Conservation (phyloP, 2,113 vertebrate genomes). For the Fregetta grallaria region DNA sequence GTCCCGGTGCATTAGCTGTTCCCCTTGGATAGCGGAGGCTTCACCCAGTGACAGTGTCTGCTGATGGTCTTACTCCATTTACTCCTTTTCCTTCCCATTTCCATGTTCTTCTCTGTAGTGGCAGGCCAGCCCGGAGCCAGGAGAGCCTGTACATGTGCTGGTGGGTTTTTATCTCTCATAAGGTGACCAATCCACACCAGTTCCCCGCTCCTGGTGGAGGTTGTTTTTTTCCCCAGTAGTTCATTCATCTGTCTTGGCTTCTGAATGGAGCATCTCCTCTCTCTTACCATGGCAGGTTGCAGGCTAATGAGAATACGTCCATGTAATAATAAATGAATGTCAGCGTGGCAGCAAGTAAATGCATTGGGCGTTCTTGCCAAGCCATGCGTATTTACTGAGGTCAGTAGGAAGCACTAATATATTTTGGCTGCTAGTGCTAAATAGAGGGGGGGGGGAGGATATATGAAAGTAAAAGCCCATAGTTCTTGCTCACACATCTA, state of each 20-base stretch:
- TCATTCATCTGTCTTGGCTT: background rate
- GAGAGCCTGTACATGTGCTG: background rate
- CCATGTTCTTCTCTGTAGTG: background rate
- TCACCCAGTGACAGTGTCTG: background rate
- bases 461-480: background rate
- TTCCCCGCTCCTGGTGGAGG: background rate
- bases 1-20: background rate
- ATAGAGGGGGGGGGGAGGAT: background rate
- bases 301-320: accelerated
- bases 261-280: background rate
- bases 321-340: background rate
- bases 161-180: accelerated
- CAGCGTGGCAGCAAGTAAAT: background rate
- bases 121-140: background rate
- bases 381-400: background rate
- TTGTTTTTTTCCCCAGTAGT: background rate
- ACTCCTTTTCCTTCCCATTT: background rate
- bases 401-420: background rate
- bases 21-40: background rate
- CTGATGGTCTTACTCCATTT: background rate
- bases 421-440: background rate
- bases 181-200: background rate
- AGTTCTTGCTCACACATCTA: background rate
- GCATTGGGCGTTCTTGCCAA: background rate
- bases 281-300: background rate